These are phyloP conservation scores for Penaeus indicus DNA, from an alignment of 1,140 invertebrate species.

Conservation along the genomic window DNA sequence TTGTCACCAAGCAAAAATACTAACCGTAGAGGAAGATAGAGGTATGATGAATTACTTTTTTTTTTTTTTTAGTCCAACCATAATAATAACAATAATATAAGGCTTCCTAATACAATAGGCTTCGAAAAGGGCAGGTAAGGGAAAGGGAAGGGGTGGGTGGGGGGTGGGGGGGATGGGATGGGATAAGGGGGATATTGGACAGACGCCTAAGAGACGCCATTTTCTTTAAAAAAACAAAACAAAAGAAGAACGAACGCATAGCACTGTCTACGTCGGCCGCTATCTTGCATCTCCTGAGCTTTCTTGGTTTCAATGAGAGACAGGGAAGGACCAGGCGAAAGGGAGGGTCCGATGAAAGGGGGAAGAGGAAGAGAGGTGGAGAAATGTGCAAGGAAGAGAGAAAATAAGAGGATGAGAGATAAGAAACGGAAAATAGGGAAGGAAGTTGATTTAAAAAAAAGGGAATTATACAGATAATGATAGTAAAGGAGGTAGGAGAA, in stretches of 20 bases:
- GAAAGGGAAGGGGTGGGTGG: no score
- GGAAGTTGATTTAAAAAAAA: background rate
- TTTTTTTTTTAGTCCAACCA: no score
- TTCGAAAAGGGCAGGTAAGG: no score
- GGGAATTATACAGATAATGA: no score
- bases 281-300: conserved; percentile 13
- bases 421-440: no score
- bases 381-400: background rate
- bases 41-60: no score
- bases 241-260: conserved; percentile 21
- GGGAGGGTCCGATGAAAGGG: background rate
- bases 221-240: background rate
- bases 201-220: no score
- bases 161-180: no score
- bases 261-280: conserved; percentile 54
- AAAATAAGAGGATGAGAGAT: background rate
- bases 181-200: no score
- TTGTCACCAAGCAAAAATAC: conserved; percentile 58
- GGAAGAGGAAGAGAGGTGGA: background rate
- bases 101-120: no score
- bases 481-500: no score
- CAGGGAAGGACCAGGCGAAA: background rate
- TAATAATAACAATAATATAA: no score
- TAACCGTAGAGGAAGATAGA: conserved; percentile 2
- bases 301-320: background rate